Conservation (phyloP, 1,140 invertebrate species). For the Drepana arcuata region DNA sequence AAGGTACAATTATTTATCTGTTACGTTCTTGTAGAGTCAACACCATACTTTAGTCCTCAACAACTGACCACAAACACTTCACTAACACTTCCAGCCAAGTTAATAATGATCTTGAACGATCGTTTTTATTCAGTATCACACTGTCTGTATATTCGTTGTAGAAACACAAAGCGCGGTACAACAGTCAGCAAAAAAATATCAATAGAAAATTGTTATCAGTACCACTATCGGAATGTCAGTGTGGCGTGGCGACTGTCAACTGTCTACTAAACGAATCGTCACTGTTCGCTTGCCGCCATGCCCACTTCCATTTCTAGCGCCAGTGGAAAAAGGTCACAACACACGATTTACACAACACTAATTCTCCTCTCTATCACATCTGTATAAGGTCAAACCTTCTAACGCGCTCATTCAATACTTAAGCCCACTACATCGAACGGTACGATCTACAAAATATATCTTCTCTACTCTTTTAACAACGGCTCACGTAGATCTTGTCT, state of each 20-base stretch:
- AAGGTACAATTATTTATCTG: too few species aligned
- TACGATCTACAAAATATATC: constrained; percentile 38
- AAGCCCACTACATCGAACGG: neutral
- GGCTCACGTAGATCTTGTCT: constrained; percentile 22
- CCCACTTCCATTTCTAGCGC: constrained; percentile 50
- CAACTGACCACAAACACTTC: too few species aligned
- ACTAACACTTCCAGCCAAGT: too few species aligned
- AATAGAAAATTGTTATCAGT: constrained; percentile 66
- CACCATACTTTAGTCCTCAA: too few species aligned
- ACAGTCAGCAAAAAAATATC: constrained; percentile 48
- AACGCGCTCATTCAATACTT: too few species aligned
- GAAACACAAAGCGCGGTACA: constrained; percentile 24
- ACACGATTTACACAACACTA: constrained; percentile 7
- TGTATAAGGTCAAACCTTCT: neutral
- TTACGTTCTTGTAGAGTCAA: too few species aligned
- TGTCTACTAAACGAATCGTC: constrained; percentile 71
- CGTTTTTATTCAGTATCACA: too few species aligned
- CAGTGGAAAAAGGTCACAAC: constrained; percentile 5
- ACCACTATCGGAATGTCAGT: constrained; percentile 67
- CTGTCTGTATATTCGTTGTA: neutral
- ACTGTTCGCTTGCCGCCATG: constrained; percentile 65
- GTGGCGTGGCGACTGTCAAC: constrained; percentile 69
- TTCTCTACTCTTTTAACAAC: constrained; percentile 29
- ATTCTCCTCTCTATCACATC: constrained; percentile 1
- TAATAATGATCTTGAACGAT: too few species aligned